Conservation (phyloP, 2,888 invertebrate genomes). For the Nowickia ferox region DNA sequence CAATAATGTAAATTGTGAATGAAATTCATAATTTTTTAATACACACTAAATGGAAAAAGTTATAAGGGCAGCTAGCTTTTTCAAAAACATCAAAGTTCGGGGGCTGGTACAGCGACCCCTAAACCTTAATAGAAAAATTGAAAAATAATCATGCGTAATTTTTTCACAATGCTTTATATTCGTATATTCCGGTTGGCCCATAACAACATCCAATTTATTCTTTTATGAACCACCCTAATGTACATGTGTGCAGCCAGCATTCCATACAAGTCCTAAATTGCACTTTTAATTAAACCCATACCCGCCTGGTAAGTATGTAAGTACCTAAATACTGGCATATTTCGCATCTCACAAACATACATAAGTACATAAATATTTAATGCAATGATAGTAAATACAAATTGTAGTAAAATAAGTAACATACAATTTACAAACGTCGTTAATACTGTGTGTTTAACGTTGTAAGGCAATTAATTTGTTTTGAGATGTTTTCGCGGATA, state of each 20-base stretch:
- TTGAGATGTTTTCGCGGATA: conserved; percentile 68
- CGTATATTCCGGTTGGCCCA: no score
- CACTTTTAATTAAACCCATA: neutral
- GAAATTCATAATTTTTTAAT: no score
- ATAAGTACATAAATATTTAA: conserved; percentile 41
- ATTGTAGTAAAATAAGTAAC: conserved; percentile 60
- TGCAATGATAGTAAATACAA: conserved; percentile 53
- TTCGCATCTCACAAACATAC: neutral
- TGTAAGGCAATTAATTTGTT: conserved; percentile 72
- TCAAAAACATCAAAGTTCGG: no score
- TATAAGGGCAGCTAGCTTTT: no score
- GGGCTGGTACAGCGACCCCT: no score
- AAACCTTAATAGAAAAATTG: no score
- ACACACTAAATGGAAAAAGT: no score
- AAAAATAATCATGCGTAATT: no score
- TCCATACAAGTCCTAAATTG: neutral
- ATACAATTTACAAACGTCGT: conserved; percentile 59
- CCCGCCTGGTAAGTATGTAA: neutral
- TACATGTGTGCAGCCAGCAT: neutral
- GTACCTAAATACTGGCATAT: neutral
- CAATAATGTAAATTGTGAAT: no score
- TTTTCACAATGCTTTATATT: no score
- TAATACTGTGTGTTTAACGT: conserved; percentile 58
- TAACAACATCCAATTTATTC: no score
- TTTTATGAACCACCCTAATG: no score